A percentile compares a stretch with the other conserved stretches of the same genome.
phyloP scores from a whole-genome alignment of 2,888 invertebrate species.

The Dione vanillae region DNA sequence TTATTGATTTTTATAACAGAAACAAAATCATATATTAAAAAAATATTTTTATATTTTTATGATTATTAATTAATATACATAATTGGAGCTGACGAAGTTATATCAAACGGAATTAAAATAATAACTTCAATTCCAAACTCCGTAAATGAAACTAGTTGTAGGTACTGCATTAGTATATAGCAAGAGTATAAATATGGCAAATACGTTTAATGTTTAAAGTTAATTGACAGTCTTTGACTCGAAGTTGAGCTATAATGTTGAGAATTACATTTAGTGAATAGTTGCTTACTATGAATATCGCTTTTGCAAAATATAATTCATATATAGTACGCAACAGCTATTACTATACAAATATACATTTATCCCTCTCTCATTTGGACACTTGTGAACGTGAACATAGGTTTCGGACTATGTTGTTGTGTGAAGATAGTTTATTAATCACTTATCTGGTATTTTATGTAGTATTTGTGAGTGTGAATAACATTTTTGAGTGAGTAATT shows the following conservation, averaged over 20 bases:
- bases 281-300: conserved; percentile 19
- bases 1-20: too few species aligned
- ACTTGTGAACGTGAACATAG: too few species aligned
- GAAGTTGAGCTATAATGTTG: conserved; percentile 41
- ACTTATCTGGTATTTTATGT: too few species aligned
- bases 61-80: not conserved
- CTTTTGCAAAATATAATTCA: conserved; percentile 14
- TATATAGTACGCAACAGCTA: not conserved
- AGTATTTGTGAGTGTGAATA: too few species aligned
- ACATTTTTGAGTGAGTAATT: too few species aligned
- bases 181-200: conserved; percentile 18
- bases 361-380: too few species aligned
- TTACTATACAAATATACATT: too few species aligned
- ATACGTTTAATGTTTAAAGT: conserved; percentile 43
- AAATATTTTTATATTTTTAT: too few species aligned
- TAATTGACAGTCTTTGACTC: conserved; percentile 42
- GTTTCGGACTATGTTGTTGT: too few species aligned
- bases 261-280: conserved; percentile 44
- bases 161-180: conserved; percentile 2
- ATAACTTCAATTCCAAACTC: not conserved
- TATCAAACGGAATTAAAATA: not conserved
- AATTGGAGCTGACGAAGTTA: too few species aligned
- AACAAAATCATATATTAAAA: too few species aligned
- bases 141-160: not conserved
- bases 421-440: too few species aligned